A percentile compares a stretch with the other conserved stretches of the same genome.
These are phyloP conservation scores for Xiphydria camelus DNA, from an alignment of 2,888 invertebrate species.

Conservation along the genomic window DNA sequence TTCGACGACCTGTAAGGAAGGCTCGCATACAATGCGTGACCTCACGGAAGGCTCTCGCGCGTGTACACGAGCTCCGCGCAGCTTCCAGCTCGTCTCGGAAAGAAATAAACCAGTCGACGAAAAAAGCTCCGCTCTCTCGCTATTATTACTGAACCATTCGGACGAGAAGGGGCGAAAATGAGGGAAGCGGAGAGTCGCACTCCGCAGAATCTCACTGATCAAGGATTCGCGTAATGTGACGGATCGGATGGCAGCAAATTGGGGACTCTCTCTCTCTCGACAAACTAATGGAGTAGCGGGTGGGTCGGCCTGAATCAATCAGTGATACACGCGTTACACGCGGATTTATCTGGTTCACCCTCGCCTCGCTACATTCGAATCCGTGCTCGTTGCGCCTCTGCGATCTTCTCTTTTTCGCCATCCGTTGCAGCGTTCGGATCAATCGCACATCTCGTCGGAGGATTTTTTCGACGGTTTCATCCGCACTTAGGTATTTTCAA, in stretches of 20 bases:
- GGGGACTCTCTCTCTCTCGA: conserved; percentile 24
- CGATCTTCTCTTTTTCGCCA: not conserved
- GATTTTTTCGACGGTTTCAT: conserved; percentile 39
- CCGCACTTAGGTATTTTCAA: conserved; percentile 41
- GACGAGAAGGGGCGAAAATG: too few relatives aligned
- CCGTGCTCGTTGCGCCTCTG: not conserved
- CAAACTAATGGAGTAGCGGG: conserved; percentile 25
- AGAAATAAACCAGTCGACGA: too few relatives aligned
- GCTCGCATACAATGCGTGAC: too few relatives aligned
- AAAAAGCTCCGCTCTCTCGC: too few relatives aligned
- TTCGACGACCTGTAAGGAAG: too few relatives aligned
- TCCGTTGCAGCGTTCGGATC: not conserved
- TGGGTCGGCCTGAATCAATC: conserved; percentile 37
- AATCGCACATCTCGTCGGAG: not conserved
- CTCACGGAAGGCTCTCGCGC: too few relatives aligned
- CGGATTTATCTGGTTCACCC: not conserved
- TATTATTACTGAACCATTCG: too few relatives aligned
- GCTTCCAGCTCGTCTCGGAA: too few relatives aligned
- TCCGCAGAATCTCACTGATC: not conserved
- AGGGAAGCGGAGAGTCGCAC: too few relatives aligned
- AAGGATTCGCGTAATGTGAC: conserved; percentile 22
- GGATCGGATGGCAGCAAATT: conserved; percentile 26
- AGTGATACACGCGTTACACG: conserved; percentile 42
- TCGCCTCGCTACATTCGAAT: not conserved
- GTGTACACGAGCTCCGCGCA: too few relatives aligned